These are phyloP conservation scores for Syngnathus floridae DNA, from an alignment of 2,113 vertebrate species.

Conservation along the genomic window DNA sequence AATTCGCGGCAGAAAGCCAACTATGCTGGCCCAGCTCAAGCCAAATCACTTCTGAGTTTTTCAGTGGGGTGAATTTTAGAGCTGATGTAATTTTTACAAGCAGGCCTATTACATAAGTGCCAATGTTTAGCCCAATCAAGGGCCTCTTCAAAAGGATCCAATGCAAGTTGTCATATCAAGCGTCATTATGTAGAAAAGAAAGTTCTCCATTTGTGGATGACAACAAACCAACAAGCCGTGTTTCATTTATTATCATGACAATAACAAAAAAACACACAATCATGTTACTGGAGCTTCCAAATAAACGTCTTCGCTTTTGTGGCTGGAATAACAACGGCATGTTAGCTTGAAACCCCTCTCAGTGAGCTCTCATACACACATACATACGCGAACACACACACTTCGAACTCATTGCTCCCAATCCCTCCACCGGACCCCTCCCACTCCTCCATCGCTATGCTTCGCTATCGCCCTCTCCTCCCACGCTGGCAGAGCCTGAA, in stretches of 20 bases:
- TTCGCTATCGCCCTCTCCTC: slow-evolving; percentile 23
- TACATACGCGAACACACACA: slow-evolving; percentile 12
- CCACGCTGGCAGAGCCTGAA: slow-evolving; percentile 10
- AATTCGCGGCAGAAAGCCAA: too few species aligned
- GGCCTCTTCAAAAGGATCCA: too few species aligned
- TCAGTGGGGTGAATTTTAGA: too few species aligned
- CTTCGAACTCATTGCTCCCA: slow-evolving; percentile 55
- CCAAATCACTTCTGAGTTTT: too few species aligned
- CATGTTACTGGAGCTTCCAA: neutral
- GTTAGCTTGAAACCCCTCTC: slow-evolving; percentile 37
- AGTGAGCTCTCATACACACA: neutral
- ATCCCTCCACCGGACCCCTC: slow-evolving; percentile 23
- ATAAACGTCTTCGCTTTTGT: slow-evolving; percentile 23
- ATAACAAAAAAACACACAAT: neutral
- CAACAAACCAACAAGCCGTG: too few species aligned
- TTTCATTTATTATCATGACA: neutral
- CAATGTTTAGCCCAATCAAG: too few species aligned
- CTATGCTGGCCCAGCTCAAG: too few species aligned
- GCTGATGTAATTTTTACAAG: too few species aligned
- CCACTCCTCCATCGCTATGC: slow-evolving; percentile 8
- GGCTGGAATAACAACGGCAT: slow-evolving; percentile 37
- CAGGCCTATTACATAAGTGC: too few species aligned
- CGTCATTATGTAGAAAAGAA: neutral
- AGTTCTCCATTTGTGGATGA: neutral
- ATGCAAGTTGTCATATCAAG: too few species aligned